Evolutionary conservation across 2,888 invertebrate genomes (phyloP).

Genomic region (Chrysodeixis includens): DNA sequence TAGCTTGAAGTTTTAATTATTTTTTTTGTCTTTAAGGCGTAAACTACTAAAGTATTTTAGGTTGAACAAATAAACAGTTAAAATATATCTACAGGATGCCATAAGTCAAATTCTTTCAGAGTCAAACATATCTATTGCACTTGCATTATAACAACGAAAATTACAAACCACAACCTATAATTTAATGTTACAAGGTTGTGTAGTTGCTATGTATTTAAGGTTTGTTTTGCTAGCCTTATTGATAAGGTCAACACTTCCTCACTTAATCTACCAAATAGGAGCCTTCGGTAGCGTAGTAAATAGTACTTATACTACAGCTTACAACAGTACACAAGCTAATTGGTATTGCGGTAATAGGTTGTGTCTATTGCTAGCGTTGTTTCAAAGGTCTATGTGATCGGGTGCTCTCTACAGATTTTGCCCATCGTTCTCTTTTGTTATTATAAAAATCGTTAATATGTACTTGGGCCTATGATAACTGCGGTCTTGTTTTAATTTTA

Average conservation of each 20-base stretch:
- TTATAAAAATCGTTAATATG: too few relatives aligned
- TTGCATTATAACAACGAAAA: neutral
- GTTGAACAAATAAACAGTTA: too few relatives aligned
- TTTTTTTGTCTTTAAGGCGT: too few relatives aligned
- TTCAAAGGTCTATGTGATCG: too few relatives aligned
- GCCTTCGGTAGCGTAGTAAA: neutral
- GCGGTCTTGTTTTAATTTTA: too few relatives aligned
- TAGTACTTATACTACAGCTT: neutral
- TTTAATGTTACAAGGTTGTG: neutral
- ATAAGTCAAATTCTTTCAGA: too few relatives aligned
- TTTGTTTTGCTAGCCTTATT: slow-evolving; percentile 2
- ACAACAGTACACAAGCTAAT: neutral
- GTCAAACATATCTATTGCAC: neutral
- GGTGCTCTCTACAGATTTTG: too few relatives aligned
- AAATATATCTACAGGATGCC: too few relatives aligned
- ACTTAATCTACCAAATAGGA: slow-evolving; percentile 4
- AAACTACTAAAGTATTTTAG: too few relatives aligned
- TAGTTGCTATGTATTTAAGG: neutral
- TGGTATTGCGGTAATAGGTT: neutral
- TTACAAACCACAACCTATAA: neutral
- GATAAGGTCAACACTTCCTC: slow-evolving; percentile 5
- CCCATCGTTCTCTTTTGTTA: too few relatives aligned
- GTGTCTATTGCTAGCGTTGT: neutral
- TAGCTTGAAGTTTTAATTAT: too few relatives aligned
- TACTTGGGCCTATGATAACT: too few relatives aligned